Evolutionary conservation across 1,140 invertebrate genomes (phyloP).

Genomic region (Ceratina australensis): DNA sequence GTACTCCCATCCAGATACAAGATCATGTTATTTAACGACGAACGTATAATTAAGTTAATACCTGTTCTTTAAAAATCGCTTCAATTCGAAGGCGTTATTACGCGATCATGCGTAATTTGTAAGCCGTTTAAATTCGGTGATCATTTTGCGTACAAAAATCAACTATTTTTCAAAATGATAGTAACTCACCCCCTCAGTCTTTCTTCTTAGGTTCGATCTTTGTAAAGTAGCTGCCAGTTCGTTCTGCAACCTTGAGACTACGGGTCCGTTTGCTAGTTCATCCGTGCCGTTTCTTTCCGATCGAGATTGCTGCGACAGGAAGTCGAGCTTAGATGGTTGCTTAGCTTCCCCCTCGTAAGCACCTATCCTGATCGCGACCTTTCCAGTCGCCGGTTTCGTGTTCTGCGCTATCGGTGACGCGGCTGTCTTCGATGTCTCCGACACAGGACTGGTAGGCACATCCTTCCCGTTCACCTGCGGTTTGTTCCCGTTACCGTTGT

Average conservation of each 20-base stretch:
- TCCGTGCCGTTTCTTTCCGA: constrained; percentile 66
- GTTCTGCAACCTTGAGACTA: constrained; percentile 84
- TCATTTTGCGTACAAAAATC: not conserved
- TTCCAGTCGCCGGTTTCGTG: constrained; percentile 54
- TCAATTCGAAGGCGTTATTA: no score
- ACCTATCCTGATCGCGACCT: constrained; percentile 76
- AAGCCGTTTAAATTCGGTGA: not conserved
- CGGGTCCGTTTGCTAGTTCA: constrained; percentile 68
- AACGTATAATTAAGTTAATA: constrained; percentile 20
- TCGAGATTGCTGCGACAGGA: constrained; percentile 78
- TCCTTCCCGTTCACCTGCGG: constrained; percentile 47
- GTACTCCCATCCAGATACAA: no score
- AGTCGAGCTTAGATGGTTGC: constrained; percentile 85
- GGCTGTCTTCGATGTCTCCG: constrained; percentile 44
- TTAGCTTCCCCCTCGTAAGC: constrained; percentile 79
- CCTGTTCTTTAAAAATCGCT: no score
- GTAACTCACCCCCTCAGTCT: constrained; percentile 83
- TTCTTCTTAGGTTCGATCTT: constrained; percentile 85
- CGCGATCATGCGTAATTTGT: no score
- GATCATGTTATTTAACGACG: not conserved
- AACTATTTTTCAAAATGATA: not conserved
- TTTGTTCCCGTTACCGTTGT: constrained; percentile 43
- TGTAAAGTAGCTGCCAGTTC: constrained; percentile 87
- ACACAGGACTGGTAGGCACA: constrained; percentile 41
- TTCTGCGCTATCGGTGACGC: constrained; percentile 33